These are phyloP conservation scores for Aphodius granarius DNA, from an alignment of 2,888 invertebrate genomes.

Conservation along the genomic window DNA sequence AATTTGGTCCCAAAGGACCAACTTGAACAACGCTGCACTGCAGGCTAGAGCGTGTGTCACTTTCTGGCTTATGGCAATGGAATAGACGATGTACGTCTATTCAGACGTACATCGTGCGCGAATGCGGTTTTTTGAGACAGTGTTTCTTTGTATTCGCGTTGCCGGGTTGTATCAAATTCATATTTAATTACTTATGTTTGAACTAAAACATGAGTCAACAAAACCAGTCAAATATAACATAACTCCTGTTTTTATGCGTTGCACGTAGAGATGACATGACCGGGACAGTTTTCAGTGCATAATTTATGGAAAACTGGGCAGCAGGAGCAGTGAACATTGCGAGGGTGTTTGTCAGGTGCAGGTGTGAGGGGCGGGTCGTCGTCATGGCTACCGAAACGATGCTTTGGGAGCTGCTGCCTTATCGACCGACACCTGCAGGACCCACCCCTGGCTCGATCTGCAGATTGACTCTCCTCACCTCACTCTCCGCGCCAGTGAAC, in stretches of 20 bases:
- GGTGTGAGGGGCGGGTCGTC: constrained; percentile 31
- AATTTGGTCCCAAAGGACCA: too few species aligned
- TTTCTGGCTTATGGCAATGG: too few species aligned
- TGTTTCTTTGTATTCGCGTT: too few species aligned
- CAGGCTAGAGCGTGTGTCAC: too few species aligned
- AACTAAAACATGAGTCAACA: too few species aligned
- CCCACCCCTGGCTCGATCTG: constrained; percentile 54
- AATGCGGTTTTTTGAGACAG: too few species aligned
- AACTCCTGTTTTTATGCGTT: constrained; percentile 17
- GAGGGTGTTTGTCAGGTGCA: constrained; percentile 29
- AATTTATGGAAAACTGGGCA: constrained; percentile 26
- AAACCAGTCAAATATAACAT: background rate
- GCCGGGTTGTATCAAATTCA: too few species aligned
- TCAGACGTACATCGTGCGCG: too few species aligned
- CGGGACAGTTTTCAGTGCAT: constrained; percentile 22
- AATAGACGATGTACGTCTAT: too few species aligned
- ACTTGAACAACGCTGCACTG: too few species aligned
- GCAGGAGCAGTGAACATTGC: constrained; percentile 28
- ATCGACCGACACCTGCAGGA: constrained; percentile 59
- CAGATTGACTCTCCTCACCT: constrained; percentile 57
- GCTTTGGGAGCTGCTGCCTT: constrained; percentile 60
- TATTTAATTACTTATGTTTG: too few species aligned
- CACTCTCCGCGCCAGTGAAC: constrained; percentile 16
- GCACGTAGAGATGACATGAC: constrained; percentile 24
- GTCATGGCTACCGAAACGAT: constrained; percentile 55